Evolutionary conservation across 2,113 vertebrate species (phyloP), one percentile per base, ranked within the genome.

Genomic region (Progne subis): DNA sequence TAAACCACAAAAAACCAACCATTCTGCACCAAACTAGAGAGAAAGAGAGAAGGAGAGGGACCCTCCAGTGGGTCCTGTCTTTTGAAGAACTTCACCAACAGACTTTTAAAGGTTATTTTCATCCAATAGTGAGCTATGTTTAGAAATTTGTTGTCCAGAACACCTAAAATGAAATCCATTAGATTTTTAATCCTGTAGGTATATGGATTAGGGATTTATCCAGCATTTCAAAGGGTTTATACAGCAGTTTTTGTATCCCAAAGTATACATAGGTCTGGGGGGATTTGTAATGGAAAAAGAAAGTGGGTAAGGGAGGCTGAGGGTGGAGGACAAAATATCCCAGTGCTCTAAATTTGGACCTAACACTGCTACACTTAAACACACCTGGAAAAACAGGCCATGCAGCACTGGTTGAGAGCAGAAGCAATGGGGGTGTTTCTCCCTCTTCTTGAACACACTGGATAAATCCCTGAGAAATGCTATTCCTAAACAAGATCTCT

Each of bases 91-190:
- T 98, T 97, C 95, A 97, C 92, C 96, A 96, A 96, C 97, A 97
- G 97, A 98, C 98, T 98, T 98, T 95, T 97, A 97, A 98, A 98
- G 96, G 96, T 98, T 98, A 96, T 98, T 98, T 98, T 98, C 97
- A 95, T 97, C 96, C 88, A 97, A 67, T 97, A 98, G 97, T 94
- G 97, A 97, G 91, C 97, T 96, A 95, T 96, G 47, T 83, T 97
- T 94, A 97, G 94, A 96, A 97, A 89, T 89, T 90, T 96, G 95
- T 98, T 98, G 97, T 98, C 96, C 88, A 95, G 95, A 95, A 95
- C 92, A 96, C 96, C 97, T 95, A 96, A 92, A 96, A 94, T 49
- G 68, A 97, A 98, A 97, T 94, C 96, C 96, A 88, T 88, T 97
- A 95, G 95, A 84, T 96, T 97, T 98, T 96, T 96, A 97, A 96